These are phyloP conservation scores for Mustela nigripes DNA, from an alignment of 2,113 vertebrate species.

Conservation along the genomic window DNA sequence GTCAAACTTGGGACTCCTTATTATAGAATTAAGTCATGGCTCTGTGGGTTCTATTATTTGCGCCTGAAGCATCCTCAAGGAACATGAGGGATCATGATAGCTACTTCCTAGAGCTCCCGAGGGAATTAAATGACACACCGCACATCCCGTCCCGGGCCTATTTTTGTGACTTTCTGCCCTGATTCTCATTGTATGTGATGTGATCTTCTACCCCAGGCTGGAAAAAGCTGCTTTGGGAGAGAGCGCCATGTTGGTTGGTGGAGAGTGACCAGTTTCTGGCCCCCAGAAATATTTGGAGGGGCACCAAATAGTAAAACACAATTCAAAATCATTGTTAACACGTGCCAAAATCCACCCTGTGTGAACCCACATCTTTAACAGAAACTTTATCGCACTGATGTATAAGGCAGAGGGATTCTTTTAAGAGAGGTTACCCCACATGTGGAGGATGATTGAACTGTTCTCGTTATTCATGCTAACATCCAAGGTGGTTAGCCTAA, in stretches of 20 bases:
- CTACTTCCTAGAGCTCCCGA: not conserved
- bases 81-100: not conserved
- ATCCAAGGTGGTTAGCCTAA: not conserved
- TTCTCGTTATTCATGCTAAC: not conserved
- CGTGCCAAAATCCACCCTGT: not conserved
- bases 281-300: not conserved
- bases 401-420: not conserved
- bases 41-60: not conserved
- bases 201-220: not conserved
- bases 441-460: not conserved
- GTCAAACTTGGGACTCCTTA: not conserved
- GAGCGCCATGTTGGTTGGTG: not conserved
- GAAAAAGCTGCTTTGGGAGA: not conserved
- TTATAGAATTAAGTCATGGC: not conserved
- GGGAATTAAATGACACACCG: not conserved
- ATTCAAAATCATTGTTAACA: slow-evolving; percentile 9
- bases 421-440: not conserved
- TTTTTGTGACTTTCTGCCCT: not conserved
- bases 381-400: not conserved
- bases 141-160: not conserved
- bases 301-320: not conserved
- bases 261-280: not conserved
- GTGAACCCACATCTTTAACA: not conserved
- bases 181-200: not conserved
- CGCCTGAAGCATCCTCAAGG: not conserved